A percentile compares a stretch with the other conserved stretches of the same genome.
phyloP scores from a whole-genome alignment of 1,140 invertebrate genomes.

The Formica exsecta region DNA sequence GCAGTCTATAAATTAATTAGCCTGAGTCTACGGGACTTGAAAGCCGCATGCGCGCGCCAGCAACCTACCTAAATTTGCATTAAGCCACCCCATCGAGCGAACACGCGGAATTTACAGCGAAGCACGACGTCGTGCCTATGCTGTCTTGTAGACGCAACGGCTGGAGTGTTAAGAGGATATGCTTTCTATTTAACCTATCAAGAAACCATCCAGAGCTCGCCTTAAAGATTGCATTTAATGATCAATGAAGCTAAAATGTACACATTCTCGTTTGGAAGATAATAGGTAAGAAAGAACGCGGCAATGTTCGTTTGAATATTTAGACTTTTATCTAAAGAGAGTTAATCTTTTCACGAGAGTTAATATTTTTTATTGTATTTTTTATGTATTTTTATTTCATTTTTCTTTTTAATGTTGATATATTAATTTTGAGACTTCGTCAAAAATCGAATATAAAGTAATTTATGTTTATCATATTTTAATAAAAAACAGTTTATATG shows the following conservation, averaged over 20 bases:
- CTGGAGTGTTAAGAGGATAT: constrained; percentile 52
- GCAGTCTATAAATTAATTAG: constrained; percentile 85
- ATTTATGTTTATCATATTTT: background rate
- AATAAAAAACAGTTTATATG: background rate
- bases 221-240: background rate
- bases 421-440: no score
- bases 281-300: background rate
- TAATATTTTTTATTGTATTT: background rate
- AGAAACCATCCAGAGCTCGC: background rate
- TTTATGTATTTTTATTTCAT: background rate
- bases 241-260: background rate
- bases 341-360: background rate
- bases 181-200: constrained; percentile 15
- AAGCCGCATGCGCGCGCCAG: constrained; percentile 74
- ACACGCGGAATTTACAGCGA: constrained; percentile 78
- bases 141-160: constrained; percentile 23
- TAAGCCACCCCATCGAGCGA: constrained; percentile 78
- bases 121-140: constrained; percentile 28
- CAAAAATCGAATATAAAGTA: background rate
- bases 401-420: background rate
- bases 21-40: constrained; percentile 81
- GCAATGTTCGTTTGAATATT: background rate
- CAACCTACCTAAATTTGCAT: constrained; percentile 83
- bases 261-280: background rate
- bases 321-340: background rate